Conservation (phyloP, 1,140 invertebrate species). For the Probaryconus sp. region DNA sequence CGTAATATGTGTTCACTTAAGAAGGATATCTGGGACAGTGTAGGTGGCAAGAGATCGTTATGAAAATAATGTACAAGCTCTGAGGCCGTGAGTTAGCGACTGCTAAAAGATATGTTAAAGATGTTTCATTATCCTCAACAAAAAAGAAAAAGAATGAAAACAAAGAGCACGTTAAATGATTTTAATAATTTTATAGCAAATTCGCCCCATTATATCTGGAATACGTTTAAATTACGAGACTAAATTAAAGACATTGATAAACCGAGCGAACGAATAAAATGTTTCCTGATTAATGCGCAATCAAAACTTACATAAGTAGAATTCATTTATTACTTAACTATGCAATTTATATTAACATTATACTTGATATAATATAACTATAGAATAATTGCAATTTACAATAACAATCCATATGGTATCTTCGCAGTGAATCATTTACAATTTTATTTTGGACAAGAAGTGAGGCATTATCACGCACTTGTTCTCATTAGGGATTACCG, state of each 20-base stretch:
- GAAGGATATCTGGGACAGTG: slow-evolving; percentile 53
- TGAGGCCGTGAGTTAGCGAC: neutral
- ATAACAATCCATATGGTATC: slow-evolving; percentile 5
- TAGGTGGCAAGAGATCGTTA: slow-evolving; percentile 38
- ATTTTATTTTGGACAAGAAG: slow-evolving; percentile 3
- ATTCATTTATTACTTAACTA: too few relatives aligned
- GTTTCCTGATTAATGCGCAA: too few relatives aligned
- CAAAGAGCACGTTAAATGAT: too few relatives aligned
- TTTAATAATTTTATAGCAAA: too few relatives aligned
- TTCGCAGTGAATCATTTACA: slow-evolving; percentile 1
- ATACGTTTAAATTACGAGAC: too few relatives aligned
- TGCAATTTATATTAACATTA: too few relatives aligned
- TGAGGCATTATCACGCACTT: slow-evolving; percentile 25
- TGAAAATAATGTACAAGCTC: slow-evolving; percentile 20
- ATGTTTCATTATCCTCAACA: slow-evolving; percentile 1
- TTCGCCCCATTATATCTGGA: too few relatives aligned
- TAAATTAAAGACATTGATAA: too few relatives aligned
- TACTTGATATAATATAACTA: too few relatives aligned
- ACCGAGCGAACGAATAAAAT: too few relatives aligned
- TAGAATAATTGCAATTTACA: too few relatives aligned
- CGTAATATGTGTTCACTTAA: slow-evolving; percentile 48
- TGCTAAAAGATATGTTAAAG: slow-evolving; percentile 22
- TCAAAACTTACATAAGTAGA: too few relatives aligned
- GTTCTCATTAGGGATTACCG: slow-evolving; percentile 41
- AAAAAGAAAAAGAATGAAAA: neutral